Evolutionary conservation across 2,888 invertebrate genomes (phyloP), one percentile per base, ranked within the genome.

Genomic region (Pteria penguin): DNA sequence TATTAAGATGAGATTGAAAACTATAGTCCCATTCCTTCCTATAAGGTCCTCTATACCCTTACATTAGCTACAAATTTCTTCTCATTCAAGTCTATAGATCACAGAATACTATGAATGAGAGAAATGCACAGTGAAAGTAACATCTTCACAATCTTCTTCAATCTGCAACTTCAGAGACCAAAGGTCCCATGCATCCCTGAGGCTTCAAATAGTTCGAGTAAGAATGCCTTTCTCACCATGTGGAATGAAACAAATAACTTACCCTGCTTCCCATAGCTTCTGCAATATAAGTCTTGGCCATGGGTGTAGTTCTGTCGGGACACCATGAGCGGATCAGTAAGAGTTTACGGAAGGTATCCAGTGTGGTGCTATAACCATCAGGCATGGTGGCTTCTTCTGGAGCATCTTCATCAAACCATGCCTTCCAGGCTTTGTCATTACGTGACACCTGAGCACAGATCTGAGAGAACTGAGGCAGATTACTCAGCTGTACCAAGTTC

Each of bases 381-480:
- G 92, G 92, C 31, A 92, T 87, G 24, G 82, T 70, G 27, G 79
- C 77, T 67, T 92, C 92, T 76, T 92, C 92, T 3, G 92, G 92
- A n/a, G 90, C 90, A 80, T 92, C 92, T 62, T 89, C 88, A 79
- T 92, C 92, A 84, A 90, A 93, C 92, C 92, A 92, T 2, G 87
- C 84, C 78, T 92, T 92, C 92, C 92, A 92, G 3, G 87, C 89
- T 90, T 92, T 92, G 80, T 92, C 92, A 86, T 92, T 92, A 60
- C 90, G 85, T 27, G 84, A 82, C 8, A 92, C 91, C 79, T 92
- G 92, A 45, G 86, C 79, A 0, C 89, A 82, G 60, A 92, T 92
- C 84, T 92, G 91, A n/a, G 88, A 85, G 82, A 92, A 92, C 81
- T 90, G 91, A 45, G 90, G 88, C 45, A 92, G 85, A 73, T 91